These are phyloP conservation scores for Camponotus pennsylvanicus DNA, from an alignment of 1,140 invertebrate genomes.

Conservation along the genomic window DNA sequence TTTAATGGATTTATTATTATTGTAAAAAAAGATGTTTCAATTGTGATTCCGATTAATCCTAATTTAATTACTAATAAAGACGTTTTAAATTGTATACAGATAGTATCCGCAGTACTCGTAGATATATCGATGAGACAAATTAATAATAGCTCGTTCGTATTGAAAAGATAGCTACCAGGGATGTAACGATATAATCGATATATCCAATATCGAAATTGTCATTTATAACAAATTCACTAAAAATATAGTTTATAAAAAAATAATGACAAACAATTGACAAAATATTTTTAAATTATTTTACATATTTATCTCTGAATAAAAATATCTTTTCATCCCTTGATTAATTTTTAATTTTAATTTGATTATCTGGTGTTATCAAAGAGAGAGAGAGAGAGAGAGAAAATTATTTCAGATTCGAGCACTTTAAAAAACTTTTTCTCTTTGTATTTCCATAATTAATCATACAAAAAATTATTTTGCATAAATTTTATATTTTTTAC, in stretches of 20 bases:
- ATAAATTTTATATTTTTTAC: too few relatives aligned
- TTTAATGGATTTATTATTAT: not conserved
- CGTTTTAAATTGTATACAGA: not conserved
- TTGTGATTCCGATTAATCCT: not conserved
- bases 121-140: slow-evolving; percentile 1
- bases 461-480: too few relatives aligned
- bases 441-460: too few relatives aligned
- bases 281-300: too few relatives aligned
- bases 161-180: not conserved
- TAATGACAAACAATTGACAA: not conserved
- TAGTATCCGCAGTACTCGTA: not conserved
- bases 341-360: too few relatives aligned
- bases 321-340: too few relatives aligned
- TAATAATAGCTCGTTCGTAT: not conserved
- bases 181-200: slow-evolving; percentile 1
- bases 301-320: too few relatives aligned
- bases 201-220: slow-evolving; percentile 4
- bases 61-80: not conserved
- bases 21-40: not conserved
- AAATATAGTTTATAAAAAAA: not conserved
- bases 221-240: not conserved
- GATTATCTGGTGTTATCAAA: too few relatives aligned
- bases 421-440: too few relatives aligned
- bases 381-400: too few relatives aligned
- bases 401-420: too few relatives aligned